Base-by-base conservation (phyloP, 1,140 invertebrate genomes). In the Telenomus remus region DNA sequence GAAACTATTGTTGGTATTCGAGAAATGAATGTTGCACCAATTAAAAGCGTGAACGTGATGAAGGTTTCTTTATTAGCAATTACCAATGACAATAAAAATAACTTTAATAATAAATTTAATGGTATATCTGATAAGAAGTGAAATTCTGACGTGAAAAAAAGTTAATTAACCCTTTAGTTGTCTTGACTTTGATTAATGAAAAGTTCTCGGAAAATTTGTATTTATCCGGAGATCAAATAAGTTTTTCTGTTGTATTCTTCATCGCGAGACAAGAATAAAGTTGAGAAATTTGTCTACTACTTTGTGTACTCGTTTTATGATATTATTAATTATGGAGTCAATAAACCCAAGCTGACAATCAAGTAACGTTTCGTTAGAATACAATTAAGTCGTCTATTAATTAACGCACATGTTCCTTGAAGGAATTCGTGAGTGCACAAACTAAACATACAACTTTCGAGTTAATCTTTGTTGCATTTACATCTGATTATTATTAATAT, bases 301-400 rank as follows among this genome's bases (percentile, higher is more conserved):
- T 75, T 50, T 48, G 34, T 54, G 43, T 44, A 66, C 69, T 54
- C 47, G 44, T 59, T 48, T 13, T 49, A 15, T 60, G 53, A 74
- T 68, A 71, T 79, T 80, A 80, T 82, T 82, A 81, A 82, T 80
- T 80, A 75, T 78, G 60, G 57, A 77, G 76, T 68, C 64, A 73
- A 80, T 80, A 79, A 61, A 71, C 39, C 61, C 51, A 68, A 53
- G 51, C 61, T 39, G 61, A 63, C 64, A 60, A 56, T 43, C 35
- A 51, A 39, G 43, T 49, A 51, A n/a, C 43, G 46, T 39, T 51
- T 42, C 35, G 73, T 59, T 79, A 46, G 19, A 54, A 66, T 73
- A 70, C 76, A 82, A 80, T 82, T 79, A 82, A 80, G 80, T 80
- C 75, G 78, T 80, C 79, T 77, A 80, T 80, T 80, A 80, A 80